Evolutionary conservation across 2,113 vertebrate genomes (phyloP).

Genomic region (Gnathonemus longibarbis): DNA sequence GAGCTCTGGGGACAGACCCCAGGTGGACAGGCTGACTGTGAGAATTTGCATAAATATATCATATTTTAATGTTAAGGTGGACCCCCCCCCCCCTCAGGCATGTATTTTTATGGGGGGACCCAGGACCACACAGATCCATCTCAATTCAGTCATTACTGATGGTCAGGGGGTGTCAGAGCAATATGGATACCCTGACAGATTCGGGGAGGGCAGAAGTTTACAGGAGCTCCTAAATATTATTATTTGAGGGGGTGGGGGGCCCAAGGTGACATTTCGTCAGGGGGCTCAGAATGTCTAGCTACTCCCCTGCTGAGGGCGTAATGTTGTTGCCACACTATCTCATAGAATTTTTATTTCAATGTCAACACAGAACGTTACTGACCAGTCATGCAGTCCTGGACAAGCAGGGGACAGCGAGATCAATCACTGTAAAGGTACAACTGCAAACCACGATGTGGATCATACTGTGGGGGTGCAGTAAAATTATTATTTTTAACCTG

Average conservation of each 20-base stretch:
- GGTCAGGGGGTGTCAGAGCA: neutral
- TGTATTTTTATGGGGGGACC: neutral
- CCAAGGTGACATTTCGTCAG: neutral
- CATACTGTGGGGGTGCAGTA: neutral
- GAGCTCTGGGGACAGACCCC: neutral
- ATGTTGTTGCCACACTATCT: neutral
- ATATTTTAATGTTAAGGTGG: neutral
- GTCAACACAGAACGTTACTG: neutral
- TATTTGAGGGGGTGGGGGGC: neutral
- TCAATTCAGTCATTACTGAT: neutral
- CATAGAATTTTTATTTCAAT: constrained; percentile 15
- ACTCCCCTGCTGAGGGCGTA: neutral
- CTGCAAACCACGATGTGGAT: neutral
- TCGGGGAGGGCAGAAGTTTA: neutral
- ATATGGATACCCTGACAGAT: neutral
- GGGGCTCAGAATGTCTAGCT: neutral
- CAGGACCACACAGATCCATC: neutral
- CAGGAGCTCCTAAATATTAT: neutral
- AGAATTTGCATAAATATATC: neutral
- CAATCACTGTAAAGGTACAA: constrained; percentile 14
- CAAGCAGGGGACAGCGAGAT: constrained; percentile 29
- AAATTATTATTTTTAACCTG: neutral
- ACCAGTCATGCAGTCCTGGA: neutral
- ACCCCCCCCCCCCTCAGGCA: neutral
- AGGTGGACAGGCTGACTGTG: neutral